Base-by-base conservation (phyloP, 2,113 vertebrate genomes). In the Falco punctatus region DNA sequence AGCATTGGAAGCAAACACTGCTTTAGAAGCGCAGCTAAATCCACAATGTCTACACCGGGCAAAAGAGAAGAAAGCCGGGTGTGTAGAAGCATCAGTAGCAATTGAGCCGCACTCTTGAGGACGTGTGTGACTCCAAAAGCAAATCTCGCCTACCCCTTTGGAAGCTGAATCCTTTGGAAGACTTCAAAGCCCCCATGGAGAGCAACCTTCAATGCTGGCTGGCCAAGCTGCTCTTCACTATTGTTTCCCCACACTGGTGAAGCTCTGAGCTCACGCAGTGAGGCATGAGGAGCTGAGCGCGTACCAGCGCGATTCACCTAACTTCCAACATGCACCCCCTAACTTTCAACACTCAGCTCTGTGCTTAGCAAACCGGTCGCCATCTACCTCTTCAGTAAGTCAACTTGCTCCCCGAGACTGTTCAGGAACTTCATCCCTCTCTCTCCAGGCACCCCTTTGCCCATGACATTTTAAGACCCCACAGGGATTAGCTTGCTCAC, bases 21-120 rank as follows among this genome's bases (percentile, higher is more conserved):
- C 27, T 38, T 64, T 35, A 38, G 48, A 78, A 73, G 62, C 18
- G 48, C 38, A 59, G 44, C 19, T 51, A 42, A 42, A 38, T 20
- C 69, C 58, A 48, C 10, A 40, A 2, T n/a, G 23, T 16, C 61
- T 83, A 35, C 38, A 51, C 2, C 27, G 46, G 48, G 44, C 4
- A 69, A 26, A 61, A 51, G 0, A 86, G 42, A 65, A 71, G 20
- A 5, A n/a, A 78, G 19, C 3, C 2, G 3, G 7, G 12, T 24
- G 8, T 38, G 5, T 23, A 71, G 33, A 75, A 15, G 12, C 46
- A 46, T n/a, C 46, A 27, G 55, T 10, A 48, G 59, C 22, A 38
- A 27, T 2, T 15, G 26, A 75, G 42, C 9, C 16, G 49, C 21
- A 24, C 23, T 32, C 67, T 18, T 32, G 30, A 81, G 67, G 13